Base-by-base conservation (phyloP, 2,888 invertebrate species). In the Pammene fasciana region DNA sequence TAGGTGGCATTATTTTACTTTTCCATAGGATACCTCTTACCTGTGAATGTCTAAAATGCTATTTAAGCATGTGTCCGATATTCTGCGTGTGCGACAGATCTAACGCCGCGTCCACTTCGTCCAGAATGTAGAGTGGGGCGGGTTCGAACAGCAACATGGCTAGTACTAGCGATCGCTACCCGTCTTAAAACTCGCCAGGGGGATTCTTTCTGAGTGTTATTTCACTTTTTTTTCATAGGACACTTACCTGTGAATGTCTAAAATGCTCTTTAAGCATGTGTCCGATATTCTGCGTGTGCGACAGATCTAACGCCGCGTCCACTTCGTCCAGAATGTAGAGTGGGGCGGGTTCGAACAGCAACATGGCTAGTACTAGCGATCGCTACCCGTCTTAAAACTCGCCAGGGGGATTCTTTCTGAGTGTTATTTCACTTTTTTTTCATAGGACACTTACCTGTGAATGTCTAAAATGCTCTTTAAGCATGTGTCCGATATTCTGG, bases 201-300 rank as follows among this genome's bases (percentile, higher is more conserved):
- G n/a, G n/a, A n/a, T n/a, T n/a, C n/a, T n/a, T n/a, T n/a, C n/a
- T n/a, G n/a, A n/a, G n/a, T n/a, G n/a, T n/a, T n/a, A n/a, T n/a
- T n/a, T n/a, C n/a, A n/a, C n/a, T 41, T 10, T 36, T n/a, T n/a
- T n/a, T n/a, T n/a, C n/a, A n/a, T n/a, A n/a, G n/a, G n/a, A n/a
- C n/a, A n/a, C n/a, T n/a, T n/a, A n/a, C n/a, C n/a, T 99, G 90
- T 99, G 98, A 98, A 82, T 96, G 95, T 75, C 95, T 96, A 84
- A 99, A 99, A 87, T 98, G 98, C 13, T 88, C 83, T 82, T 96
- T 96, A 59, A 99, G 94, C 98, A 99, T 99, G 77, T 95, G 94
- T 5, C 99, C 99, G 81, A 99, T 99, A 90, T 99, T 99, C 92
- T 99, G 99, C 11, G 99, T 99, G 88, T 99, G 99, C 7, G 97